These are phyloP conservation scores for Linnaemya tessellans DNA, from an alignment of 2,888 invertebrate species.

Conservation along the genomic window DNA sequence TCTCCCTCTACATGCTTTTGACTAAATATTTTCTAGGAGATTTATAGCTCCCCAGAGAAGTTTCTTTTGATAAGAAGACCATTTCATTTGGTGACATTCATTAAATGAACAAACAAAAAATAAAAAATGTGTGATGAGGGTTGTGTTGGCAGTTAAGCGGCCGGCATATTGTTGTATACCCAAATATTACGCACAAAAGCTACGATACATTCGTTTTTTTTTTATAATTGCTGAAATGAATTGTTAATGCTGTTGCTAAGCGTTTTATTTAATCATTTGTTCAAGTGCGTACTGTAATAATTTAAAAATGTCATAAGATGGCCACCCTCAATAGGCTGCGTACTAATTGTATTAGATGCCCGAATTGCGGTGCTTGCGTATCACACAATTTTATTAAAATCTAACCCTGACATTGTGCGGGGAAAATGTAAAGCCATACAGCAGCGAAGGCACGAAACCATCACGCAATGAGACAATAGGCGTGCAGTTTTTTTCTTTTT, in stretches of 20 bases:
- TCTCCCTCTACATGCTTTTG: constrained; percentile 12
- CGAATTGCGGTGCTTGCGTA: neutral
- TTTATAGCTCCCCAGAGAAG: constrained; percentile 66
- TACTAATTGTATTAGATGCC: neutral
- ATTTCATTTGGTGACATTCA: constrained; percentile 15
- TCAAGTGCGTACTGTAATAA: neutral
- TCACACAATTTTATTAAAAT: neutral
- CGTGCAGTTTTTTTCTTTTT: too few relatives aligned
- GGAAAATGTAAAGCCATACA: neutral
- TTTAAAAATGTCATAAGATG: neutral
- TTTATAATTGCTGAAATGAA: neutral
- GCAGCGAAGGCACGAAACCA: too few relatives aligned
- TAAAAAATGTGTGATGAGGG: constrained; percentile 34
- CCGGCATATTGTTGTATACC: neutral
- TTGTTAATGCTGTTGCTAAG: neutral
- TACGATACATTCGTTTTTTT: neutral
- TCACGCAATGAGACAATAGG: too few relatives aligned
- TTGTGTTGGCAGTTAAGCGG: constrained; percentile 10
- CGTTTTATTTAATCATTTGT: neutral
- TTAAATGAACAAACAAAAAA: too few relatives aligned
- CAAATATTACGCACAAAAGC: neutral
- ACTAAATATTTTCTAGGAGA: constrained; percentile 46
- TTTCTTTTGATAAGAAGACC: constrained; percentile 57
- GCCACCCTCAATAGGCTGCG: neutral
- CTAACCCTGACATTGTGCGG: neutral